Conservation (phyloP, 2,797 vertebrate genomes). For the Poeciliopsis paucimaculata region DNA sequence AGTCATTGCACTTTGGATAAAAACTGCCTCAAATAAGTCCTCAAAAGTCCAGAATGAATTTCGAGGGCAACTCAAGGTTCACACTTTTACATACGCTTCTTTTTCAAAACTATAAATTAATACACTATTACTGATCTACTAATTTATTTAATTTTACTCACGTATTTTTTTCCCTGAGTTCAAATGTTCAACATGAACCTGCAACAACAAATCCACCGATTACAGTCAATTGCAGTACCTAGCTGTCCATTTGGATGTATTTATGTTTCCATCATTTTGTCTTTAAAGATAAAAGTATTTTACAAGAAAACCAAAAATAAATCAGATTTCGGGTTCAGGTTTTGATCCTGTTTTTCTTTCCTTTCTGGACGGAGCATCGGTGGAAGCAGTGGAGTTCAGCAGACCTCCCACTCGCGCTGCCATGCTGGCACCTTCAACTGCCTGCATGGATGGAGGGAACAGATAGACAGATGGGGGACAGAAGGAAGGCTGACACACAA, state of each 20-base stretch:
- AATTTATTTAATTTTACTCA: not conserved
- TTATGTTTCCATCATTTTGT: not conserved
- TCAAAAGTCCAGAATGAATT: not conserved
- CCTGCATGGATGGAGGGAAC: conserved; percentile 46
- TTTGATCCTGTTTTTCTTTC: no score
- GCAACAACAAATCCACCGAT: not conserved
- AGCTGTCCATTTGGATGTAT: not conserved
- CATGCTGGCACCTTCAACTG: conserved; percentile 36
- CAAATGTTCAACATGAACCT: not conserved
- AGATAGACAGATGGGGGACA: conserved; percentile 59
- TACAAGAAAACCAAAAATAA: no score
- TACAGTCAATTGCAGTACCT: not conserved
- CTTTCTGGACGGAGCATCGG: conserved; percentile 1
- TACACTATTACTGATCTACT: not conserved
- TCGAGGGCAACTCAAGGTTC: not conserved
- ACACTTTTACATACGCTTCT: not conserved
- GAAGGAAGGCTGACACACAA: conserved; percentile 41
- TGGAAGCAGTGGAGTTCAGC: conserved; percentile 22
- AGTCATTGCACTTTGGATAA: not conserved
- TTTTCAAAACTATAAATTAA: not conserved
- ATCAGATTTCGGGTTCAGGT: not conserved
- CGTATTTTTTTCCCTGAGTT: not conserved
- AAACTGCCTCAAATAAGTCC: not conserved
- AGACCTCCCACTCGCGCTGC: conserved; percentile 37
- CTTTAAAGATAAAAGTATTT: not conserved